Conservation (phyloP, 1,140 invertebrate genomes). For the Temnothorax curvispinosus region DNA sequence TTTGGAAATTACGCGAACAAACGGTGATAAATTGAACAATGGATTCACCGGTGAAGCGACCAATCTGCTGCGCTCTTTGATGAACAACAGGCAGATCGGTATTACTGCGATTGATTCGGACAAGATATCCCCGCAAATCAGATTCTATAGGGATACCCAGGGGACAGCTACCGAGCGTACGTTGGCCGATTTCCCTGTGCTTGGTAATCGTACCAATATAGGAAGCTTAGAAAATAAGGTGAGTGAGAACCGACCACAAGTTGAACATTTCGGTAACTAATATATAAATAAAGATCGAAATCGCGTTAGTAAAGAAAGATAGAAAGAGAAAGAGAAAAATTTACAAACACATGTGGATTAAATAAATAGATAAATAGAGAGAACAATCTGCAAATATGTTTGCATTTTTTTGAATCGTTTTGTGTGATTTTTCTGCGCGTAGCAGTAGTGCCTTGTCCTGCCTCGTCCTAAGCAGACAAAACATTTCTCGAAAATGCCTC, state of each 20-base stretch:
- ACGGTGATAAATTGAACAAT: conserved; percentile 83
- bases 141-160: conserved; percentile 82
- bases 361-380: background rate
- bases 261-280: background rate
- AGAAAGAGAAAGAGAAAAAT: background rate
- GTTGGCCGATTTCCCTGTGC: conserved; percentile 78
- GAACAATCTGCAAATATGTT: conserved; percentile 14
- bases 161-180: conserved; percentile 80
- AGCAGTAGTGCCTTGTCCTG: background rate
- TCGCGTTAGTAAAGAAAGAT: too few relatives aligned
- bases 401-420: conserved; percentile 5
- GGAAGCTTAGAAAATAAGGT: conserved; percentile 83
- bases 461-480: conserved; percentile 54
- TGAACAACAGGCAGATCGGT: conserved; percentile 90
- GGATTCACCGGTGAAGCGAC: conserved; percentile 88
- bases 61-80: conserved; percentile 90
- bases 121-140: conserved; percentile 79
- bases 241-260: background rate
- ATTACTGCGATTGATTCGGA: conserved; percentile 87
- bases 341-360: background rate
- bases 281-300: background rate
- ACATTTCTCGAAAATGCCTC: conserved; percentile 63
- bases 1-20: conserved; percentile 84
- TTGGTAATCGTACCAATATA: conserved; percentile 82
- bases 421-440: background rate